Evolutionary conservation across 1,140 invertebrate species (phyloP), one percentile per base, ranked within the genome.

Genomic region (Babylonia areolata): DNA sequence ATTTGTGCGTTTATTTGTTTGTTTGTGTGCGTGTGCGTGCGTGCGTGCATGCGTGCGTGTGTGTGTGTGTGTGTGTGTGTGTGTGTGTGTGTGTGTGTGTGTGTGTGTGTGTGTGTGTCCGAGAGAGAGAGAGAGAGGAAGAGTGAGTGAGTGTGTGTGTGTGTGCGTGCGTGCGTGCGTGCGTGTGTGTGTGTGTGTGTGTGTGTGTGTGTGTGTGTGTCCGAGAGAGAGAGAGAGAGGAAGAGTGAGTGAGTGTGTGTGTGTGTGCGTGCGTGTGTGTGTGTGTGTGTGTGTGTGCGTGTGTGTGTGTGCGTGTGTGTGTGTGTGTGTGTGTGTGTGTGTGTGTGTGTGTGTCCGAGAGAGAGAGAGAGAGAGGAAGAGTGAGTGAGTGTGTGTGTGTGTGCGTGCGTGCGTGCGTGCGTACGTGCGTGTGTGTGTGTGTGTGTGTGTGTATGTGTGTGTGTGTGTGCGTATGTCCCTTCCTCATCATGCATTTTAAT

Each of bases 201-300:
- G 71, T 73, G 71, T 73, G 71, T 73, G 71, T 73, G 71, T 73
- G 71, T 73, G 71, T 73, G 71, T 73, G 71, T 73, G 33, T 73
- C n/a, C 35, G 71, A 33, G 71, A 33, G 71, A 33, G 71, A 33
- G 71, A 33, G 71, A 33, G 71, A 6, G 42, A 6, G 42, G 5
- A 15, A 6, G 42, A 6, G 42, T 46, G 42, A 6, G 42, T 46
- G 42, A 6, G 42, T 46, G 15, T 15, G 15, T 46, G 42, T 15
- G 5, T 5, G 5, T 6, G 42, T 15, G 42, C 42, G 42, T 15
- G 42, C 5, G 42, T 15, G 42, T 15, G 5, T 46, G 5, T 46
- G 42, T 15, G 42, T 46, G 42, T 15, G 42, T 46, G 42, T 15
- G 42, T 46, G 42, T 15, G 42, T 46, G 42, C 42, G 42, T 46